Evolutionary conservation across 1,140 invertebrate genomes (phyloP), one percentile per base, ranked within the genome.

Genomic region (Chlorops oryzae): DNA sequence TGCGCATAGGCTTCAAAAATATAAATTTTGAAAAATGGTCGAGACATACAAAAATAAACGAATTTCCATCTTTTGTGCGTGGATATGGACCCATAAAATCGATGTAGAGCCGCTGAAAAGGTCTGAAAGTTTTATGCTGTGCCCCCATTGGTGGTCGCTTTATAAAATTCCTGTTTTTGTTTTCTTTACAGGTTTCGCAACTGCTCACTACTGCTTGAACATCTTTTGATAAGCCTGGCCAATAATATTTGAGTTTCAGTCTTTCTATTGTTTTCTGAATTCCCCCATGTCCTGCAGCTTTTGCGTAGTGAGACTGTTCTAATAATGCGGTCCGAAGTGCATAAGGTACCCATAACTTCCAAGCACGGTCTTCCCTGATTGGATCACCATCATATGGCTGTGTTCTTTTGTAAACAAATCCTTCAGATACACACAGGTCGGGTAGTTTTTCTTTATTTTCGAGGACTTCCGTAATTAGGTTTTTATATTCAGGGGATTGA

Each of bases 61-160:
- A 18, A 46, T 58, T 55, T 6, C 53, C 50, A 21, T 24, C 45
- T 23, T 21, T 42, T 3, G 50, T 50, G 15, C 46, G 17, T 3
- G 50, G 56, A 37, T 48, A 58, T 7, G 50, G 50, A 13, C 50
- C 56, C 35, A 56, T 24, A 24, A 55, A 18, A 35, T 55, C 50
- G 18, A 40, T 27, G 24, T 39, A 47, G 3, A 44, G 13, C 9
- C 35, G 6, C 22, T 56, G 46, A 15, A 51, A 58, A 18, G 54
- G 50, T 13, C 18, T 13, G 32, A 44, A 48, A 50, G 35, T 48
- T 13, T 25, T 2, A 7, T 39, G 7, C 28, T 5, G 28, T 32
- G 6, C 17, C 17, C 37, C 37, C 37, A 39, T 39, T 39, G 37
- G 37, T 17, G 37, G 37, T 39, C 15, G n/a, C n/a, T n/a, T n/a